Base-by-base conservation (phyloP, 2,797 vertebrate species). In the Hyperoplus lanceolatus region DNA sequence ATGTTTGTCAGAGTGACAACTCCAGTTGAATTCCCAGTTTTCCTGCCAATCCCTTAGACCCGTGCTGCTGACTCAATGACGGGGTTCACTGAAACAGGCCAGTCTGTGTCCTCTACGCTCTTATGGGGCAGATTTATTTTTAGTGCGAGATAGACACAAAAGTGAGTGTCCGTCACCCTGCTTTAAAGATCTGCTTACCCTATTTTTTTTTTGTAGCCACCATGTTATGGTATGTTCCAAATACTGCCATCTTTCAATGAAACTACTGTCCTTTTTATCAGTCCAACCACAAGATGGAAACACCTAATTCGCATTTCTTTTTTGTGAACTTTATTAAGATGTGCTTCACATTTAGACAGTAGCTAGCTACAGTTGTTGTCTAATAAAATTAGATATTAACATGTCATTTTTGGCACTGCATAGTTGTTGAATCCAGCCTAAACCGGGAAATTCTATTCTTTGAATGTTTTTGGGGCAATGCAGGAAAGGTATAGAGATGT, bases 1-100 rank as follows among this genome's bases (percentile, higher is more conserved):
- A 80, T 75, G 73, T 87, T 73, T 73, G 80, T 82, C 80, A 60
- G 77, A 78, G 77, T 84, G 86, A 84, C 83, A 87, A 90, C 15
- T 90, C 88, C 73, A 41, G 53, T 88, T 51, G 67, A 78, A 82
- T 77, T 76, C 62, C 83, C 51, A 43, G 80, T 62, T 84, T 51
- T 59, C 51, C 67, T 87, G 88, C 77, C 82, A 86, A 11, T 70
- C 73, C 57, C 65, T 13, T 8, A 29, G 82, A 45, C 51, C 51
- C 51, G 29, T 65, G 72, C 72, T 65, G 72, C 72, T 55, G 77
- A 49, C 69, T 68, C 62, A 1, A 42, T 80, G 82, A 66, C 55
- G 70, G 41, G 12, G 61, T 64, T 1, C 8, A 29, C 29, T 57
- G 69, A 43, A 84, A 76, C 50, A 41, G 3, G 74, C 67, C 70